Evolutionary conservation across 2,888 invertebrate genomes (phyloP), one percentile per base, ranked within the genome.

Genomic region (Dermolepida albohirtum): DNA sequence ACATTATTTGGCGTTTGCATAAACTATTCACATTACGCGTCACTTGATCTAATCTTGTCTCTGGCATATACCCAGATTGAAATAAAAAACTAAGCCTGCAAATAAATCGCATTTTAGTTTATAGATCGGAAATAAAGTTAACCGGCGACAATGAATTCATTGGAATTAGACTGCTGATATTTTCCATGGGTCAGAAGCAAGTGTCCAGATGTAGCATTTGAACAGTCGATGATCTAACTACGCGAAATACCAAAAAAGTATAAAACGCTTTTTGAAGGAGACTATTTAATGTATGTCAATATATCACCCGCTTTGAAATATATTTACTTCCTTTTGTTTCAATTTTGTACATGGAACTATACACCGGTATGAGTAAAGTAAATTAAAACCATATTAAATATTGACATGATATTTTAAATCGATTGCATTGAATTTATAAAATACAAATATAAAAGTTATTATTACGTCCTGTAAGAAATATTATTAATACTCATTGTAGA

Each of bases 41-140:
- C 68, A 68, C 49, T 68, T 54, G 64, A 52, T 41, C 52, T 68
- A 68, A 68, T 68, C 68, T 68, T 44, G 64, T 54, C 51, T 29
- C 43, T 68, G 68, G 68, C 68, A 64, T 44, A 64, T 49, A 44
- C 44, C 55, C 68, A 68, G 22, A 64, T 22, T 62, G 22, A 49
- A 68, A 70, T 44, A 59, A 51, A 64, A 70, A 67, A 64, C 66
- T 66, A 49, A 47, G 47, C 54, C 54, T 39, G 41, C 54, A 62
- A 63, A 66, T 69, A 47, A 64, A 69, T 54, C 66, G 66, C 41
- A 62, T 66, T 54, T 50, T 49, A 55, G 62, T 69, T 69, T 66
- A 34, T 34, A 50, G 47, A 57, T 64, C 39, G 47, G 55, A 65
- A 65, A 55, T 65, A 65, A 39, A 65, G 8, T 27, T 43, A 51